phyloP scores from a whole-genome alignment of 53 echinoderm and acorn worm genomes.

The Zoroaster sp. region DNA sequence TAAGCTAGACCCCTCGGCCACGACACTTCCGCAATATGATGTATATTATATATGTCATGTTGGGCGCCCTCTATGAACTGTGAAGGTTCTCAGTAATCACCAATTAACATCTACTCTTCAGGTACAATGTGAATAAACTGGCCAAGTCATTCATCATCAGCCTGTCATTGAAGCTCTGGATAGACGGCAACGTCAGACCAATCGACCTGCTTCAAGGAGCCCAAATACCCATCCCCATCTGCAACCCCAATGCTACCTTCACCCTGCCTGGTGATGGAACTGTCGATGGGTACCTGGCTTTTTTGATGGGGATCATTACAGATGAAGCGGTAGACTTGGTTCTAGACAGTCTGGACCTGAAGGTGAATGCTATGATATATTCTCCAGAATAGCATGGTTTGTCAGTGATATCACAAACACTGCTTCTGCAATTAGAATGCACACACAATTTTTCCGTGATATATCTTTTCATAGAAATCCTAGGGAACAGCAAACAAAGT shows the following conservation, averaged over 20 bases:
- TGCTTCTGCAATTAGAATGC: too few relatives aligned
- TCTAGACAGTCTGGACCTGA: slow-evolving; percentile 12
- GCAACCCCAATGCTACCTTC: slow-evolving; percentile 37
- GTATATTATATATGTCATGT: not conserved
- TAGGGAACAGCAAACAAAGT: not conserved
- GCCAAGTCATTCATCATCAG: slow-evolving; percentile 23
- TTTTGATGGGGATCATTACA: not conserved
- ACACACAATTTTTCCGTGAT: too few relatives aligned
- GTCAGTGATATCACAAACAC: not conserved
- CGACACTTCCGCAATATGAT: not conserved
- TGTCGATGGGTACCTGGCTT: slow-evolving; percentile 12
- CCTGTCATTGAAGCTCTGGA: slow-evolving; percentile 8
- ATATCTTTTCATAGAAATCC: too few relatives aligned
- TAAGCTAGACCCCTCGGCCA: not conserved
- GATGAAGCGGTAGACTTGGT: slow-evolving; percentile 24
- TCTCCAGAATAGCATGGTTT: not conserved
- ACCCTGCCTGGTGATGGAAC: slow-evolving; percentile 44
- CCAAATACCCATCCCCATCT: slow-evolving; percentile 51
- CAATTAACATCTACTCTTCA: not conserved
- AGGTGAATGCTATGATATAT: slow-evolving; percentile 1
- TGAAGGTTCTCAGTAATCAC: not conserved
- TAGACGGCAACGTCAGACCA: slow-evolving; percentile 15
- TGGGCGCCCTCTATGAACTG: not conserved
- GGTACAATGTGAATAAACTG: slow-evolving; percentile 32
- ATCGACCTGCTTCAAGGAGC: slow-evolving; percentile 6